Conservation (phyloP, 1,140 invertebrate species). For the Drosophila nigrodunni region DNA sequence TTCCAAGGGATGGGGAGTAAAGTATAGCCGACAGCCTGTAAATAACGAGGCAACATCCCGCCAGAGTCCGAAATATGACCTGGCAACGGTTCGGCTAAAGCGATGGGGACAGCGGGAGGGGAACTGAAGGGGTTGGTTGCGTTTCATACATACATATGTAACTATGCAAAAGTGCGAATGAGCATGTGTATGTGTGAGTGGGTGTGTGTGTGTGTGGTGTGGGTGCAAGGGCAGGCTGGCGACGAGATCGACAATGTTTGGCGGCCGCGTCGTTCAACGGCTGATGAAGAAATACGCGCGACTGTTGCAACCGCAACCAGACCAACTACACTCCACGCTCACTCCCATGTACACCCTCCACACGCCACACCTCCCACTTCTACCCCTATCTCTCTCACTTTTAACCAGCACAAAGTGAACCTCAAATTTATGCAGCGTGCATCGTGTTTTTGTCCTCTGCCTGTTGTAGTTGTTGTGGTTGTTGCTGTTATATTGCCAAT, state of each 20-base stretch:
- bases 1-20: background rate
- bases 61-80: constrained; percentile 57
- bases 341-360: no score
- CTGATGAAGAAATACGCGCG: constrained; percentile 65
- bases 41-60: constrained; percentile 43
- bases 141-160: constrained; percentile 27
- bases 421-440: constrained; percentile 66
- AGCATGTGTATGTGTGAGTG: background rate
- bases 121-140: background rate
- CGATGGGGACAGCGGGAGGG: background rate
- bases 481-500: constrained; percentile 65
- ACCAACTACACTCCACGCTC: constrained; percentile 1
- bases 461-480: constrained; percentile 32
- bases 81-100: constrained; percentile 16
- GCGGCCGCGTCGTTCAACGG: constrained; percentile 48
- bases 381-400: no score
- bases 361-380: background rate
- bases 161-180: constrained; percentile 10
- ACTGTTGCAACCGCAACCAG: constrained; percentile 62
- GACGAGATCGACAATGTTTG: constrained; percentile 44
- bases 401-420: constrained; percentile 17
- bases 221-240: constrained; percentile 1
- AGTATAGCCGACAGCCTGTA: constrained; percentile 31
- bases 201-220: background rate
- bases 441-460: constrained; percentile 50